phyloP scores from a whole-genome alignment of 2,113 vertebrate genomes.

The Corythaixoides concolor region DNA sequence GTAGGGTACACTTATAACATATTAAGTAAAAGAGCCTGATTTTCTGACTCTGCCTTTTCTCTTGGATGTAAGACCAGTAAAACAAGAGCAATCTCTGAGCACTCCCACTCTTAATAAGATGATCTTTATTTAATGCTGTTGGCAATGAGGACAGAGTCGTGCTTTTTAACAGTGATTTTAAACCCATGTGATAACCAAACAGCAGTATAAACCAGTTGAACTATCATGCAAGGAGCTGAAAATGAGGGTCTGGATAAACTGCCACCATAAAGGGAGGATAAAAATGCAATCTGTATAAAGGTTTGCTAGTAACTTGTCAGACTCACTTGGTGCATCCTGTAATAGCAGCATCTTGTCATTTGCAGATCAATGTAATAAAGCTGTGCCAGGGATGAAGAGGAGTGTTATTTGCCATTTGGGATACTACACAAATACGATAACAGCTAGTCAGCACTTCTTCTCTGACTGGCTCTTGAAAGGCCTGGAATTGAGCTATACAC shows the following conservation, averaged over 20 bases:
- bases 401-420: background rate
- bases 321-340: background rate
- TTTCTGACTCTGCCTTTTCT: background rate
- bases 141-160: background rate
- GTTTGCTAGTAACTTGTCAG: conserved; percentile 34
- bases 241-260: conserved; percentile 17
- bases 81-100: background rate
- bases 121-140: conserved; percentile 13
- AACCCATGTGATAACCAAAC: conserved; percentile 39
- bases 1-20: background rate
- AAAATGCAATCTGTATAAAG: conserved; percentile 26
- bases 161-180: conserved; percentile 58
- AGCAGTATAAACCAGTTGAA: background rate
- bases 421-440: background rate
- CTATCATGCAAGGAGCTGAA: conserved; percentile 22
- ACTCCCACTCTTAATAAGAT: conserved; percentile 4
- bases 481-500: background rate
- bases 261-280: conserved; percentile 34
- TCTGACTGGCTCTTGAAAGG: background rate
- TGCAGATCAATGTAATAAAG: background rate
- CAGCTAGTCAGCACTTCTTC: background rate
- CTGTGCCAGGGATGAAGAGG: background rate
- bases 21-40: background rate
- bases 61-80: background rate
- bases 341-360: background rate